Conservation (phyloP, 2,888 invertebrate species). For the Leucophenga maculata region DNA sequence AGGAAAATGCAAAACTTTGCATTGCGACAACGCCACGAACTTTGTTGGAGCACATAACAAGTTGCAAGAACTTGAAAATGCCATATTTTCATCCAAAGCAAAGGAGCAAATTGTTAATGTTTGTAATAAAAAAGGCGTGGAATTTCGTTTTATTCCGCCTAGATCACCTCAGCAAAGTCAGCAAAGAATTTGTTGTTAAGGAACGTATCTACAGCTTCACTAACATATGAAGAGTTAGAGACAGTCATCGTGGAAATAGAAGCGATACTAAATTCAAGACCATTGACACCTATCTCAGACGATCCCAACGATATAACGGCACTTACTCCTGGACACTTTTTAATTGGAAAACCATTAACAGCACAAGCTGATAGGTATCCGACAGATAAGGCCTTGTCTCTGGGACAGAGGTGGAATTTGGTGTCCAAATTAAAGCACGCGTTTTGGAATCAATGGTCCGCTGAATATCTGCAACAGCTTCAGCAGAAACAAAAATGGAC, state of each 20-base stretch:
- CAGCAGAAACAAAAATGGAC: neutral
- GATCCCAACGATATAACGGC: constrained; percentile 36
- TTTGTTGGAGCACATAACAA: too few species aligned
- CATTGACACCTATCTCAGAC: constrained; percentile 41
- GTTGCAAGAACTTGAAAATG: too few species aligned
- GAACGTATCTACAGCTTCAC: constrained; percentile 40
- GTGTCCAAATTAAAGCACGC: neutral
- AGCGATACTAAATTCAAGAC: constrained; percentile 51
- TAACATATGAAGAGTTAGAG: constrained; percentile 52
- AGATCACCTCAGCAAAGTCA: too few species aligned
- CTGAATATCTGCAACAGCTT: neutral
- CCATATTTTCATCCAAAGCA: constrained; percentile 49
- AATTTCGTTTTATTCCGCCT: too few species aligned
- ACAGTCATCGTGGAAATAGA: constrained; percentile 47
- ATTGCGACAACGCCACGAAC: too few species aligned
- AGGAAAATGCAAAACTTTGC: too few species aligned
- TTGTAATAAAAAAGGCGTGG: too few species aligned
- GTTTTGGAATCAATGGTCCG: neutral
- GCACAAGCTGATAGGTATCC: neutral
- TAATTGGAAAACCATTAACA: neutral
- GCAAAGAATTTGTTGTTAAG: too few species aligned
- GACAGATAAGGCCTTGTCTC: neutral
- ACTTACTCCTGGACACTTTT: constrained; percentile 23
- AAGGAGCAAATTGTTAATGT: too few species aligned
- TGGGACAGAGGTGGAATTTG: neutral